A percentile compares a stretch with the other conserved stretches of the same genome.
These are phyloP conservation scores for Ophion ellenae DNA, from an alignment of 2,888 invertebrate genomes.

Conservation along the genomic window DNA sequence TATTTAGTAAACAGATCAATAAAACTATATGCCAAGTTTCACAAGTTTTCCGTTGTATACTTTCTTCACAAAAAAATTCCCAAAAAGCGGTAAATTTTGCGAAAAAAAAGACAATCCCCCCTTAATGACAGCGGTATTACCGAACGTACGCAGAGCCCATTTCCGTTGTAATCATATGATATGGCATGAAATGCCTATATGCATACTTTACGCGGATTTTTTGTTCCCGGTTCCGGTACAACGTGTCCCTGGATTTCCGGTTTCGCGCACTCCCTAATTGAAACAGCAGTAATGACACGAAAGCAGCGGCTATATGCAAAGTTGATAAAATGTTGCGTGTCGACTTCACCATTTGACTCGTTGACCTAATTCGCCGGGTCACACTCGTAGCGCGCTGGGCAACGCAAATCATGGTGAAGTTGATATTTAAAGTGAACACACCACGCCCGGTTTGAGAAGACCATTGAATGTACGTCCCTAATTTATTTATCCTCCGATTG, in stretches of 20 bases:
- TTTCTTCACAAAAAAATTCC: no score
- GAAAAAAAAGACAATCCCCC: no score
- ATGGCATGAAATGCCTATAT: neutral
- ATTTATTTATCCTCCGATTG: conserved; percentile 21
- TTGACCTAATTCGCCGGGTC: conserved; percentile 48
- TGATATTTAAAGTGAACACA: conserved; percentile 28
- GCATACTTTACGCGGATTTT: neutral
- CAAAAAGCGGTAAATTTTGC: no score
- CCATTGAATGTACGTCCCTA: conserved; percentile 5
- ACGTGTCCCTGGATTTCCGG: conserved; percentile 1
- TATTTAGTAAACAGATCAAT: no score
- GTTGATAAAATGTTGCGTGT: conserved; percentile 32
- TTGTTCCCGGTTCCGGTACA: neutral
- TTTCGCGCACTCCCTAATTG: neutral
- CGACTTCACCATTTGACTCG: conserved; percentile 13
- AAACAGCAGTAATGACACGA: neutral
- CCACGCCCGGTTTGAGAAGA: neutral
- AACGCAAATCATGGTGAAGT: conserved; percentile 4
- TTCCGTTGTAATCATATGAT: neutral
- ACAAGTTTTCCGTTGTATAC: no score
- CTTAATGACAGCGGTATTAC: neutral
- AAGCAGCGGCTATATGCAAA: conserved; percentile 2
- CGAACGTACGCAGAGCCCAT: neutral
- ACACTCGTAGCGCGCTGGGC: conserved; percentile 44
- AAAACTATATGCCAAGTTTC: no score